phyloP scores from a whole-genome alignment of 2,888 invertebrate species.

The Iphiclides podalirius region DNA sequence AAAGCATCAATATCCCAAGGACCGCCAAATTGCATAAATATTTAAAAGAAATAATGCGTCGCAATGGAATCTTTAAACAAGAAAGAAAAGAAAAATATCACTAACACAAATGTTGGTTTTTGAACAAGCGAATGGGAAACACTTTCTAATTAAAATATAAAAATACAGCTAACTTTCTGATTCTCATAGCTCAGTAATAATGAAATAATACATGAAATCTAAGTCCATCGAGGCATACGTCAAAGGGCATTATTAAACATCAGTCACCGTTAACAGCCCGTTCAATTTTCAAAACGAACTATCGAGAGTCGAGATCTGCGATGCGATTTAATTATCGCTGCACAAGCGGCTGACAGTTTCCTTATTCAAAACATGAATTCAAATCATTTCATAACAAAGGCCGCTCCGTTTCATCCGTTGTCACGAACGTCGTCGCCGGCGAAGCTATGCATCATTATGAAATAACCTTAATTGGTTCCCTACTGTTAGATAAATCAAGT shows the following conservation, averaged over 20 bases:
- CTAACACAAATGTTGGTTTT: too few species aligned
- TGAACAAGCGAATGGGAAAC: too few species aligned
- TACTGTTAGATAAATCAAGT: conserved; percentile 47
- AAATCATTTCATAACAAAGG: conserved; percentile 22
- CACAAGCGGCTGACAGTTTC: conserved; percentile 17
- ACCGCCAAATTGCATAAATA: too few species aligned
- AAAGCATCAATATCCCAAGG: too few species aligned
- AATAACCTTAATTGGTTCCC: conserved; percentile 51
- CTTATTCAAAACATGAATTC: conserved; percentile 22
- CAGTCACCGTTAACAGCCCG: conserved; percentile 1
- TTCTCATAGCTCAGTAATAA: too few species aligned
- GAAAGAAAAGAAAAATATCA: too few species aligned
- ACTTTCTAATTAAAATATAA: too few species aligned
- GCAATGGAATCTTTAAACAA: too few species aligned
- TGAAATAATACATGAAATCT: too few species aligned
- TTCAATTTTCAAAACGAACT: conserved; percentile 6
- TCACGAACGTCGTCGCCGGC: conserved; percentile 33
- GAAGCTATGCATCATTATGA: conserved; percentile 42
- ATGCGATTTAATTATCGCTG: conserved; percentile 16
- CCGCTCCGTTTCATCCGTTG: conserved; percentile 29
- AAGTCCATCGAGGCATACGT: too few species aligned
- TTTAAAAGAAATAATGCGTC: too few species aligned
- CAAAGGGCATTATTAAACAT: conserved; percentile 4
- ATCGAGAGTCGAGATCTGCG: conserved; percentile 15
- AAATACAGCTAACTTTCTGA: too few species aligned